Evolutionary conservation across 2,888 invertebrate species (phyloP).

Genomic region (Drosophila infuscata): DNA sequence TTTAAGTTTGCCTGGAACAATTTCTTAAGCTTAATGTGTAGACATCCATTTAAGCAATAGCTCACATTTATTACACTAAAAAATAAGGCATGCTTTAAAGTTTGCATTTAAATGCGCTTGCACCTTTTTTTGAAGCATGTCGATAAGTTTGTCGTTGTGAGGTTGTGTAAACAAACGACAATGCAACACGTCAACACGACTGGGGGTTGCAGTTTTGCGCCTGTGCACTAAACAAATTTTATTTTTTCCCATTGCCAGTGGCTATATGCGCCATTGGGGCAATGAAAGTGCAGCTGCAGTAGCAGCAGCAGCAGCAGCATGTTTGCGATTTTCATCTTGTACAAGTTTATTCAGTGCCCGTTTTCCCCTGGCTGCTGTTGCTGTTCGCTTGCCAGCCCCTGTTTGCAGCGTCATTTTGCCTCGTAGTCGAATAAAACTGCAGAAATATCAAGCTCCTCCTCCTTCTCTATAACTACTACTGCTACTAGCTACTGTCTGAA

Average conservation of each 20-base stretch:
- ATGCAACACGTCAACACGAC: conserved; percentile 58
- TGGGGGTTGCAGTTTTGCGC: conserved; percentile 60
- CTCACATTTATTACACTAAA: not conserved
- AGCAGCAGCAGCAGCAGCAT: conserved; percentile 31
- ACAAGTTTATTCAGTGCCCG: conserved; percentile 68
- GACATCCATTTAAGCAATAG: not conserved
- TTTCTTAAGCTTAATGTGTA: not conserved
- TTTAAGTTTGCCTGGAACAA: not conserved
- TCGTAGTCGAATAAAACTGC: conserved; percentile 23
- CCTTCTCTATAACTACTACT: not conserved
- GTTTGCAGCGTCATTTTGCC: conserved; percentile 55
- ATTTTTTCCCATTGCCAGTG: conserved; percentile 64
- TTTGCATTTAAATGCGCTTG: conserved; percentile 8
- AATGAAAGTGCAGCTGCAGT: conserved; percentile 11
- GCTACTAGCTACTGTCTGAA: conserved; percentile 38
- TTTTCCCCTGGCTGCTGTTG: conserved; percentile 7
- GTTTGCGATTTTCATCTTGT: conserved; percentile 74
- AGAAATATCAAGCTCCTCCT: conserved; percentile 19
- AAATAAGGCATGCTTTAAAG: conserved; percentile 8
- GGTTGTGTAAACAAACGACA: conserved; percentile 50
- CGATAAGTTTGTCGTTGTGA: conserved; percentile 39
- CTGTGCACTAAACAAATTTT: conserved; percentile 71
- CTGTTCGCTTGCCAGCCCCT: conserved; percentile 49
- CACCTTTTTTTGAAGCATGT: conserved; percentile 21
- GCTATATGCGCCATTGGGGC: conserved; percentile 31